These are phyloP conservation scores for Stenchaetothrips biformis DNA, from an alignment of 2,888 invertebrate genomes.

Conservation along the genomic window DNA sequence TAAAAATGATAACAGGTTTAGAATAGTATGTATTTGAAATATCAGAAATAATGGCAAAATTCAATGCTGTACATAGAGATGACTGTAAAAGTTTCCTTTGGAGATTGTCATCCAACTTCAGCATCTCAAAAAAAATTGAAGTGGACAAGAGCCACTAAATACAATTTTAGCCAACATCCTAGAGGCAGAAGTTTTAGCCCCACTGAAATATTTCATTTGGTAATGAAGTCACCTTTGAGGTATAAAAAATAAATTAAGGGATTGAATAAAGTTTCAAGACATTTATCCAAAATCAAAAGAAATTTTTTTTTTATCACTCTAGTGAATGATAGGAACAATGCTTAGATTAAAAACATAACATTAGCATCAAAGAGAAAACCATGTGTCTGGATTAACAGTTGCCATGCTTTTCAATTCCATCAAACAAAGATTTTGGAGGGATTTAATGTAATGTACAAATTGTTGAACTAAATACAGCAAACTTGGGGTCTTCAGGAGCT, in stretches of 20 bases:
- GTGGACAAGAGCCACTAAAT: not conserved
- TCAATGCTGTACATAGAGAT: not conserved
- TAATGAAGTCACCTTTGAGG: conserved; percentile 4
- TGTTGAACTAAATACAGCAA: not conserved
- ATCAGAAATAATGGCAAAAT: not conserved
- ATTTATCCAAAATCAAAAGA: not conserved
- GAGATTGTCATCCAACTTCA: not conserved
- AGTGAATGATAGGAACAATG: not conserved
- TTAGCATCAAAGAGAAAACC: not conserved
- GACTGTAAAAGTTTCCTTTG: not conserved
- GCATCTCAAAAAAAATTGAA: conserved; percentile 2
- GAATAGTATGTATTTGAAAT: not conserved
- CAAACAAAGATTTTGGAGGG: conserved; percentile 15
- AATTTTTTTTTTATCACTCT: not conserved
- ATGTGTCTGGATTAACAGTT: not conserved
- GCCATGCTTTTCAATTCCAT: not conserved
- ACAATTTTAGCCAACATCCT: not conserved
- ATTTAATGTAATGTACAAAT: not conserved
- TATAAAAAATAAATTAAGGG: conserved; percentile 21
- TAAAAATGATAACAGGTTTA: not conserved
- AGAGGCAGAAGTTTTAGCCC: not conserved
- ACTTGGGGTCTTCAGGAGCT: not conserved
- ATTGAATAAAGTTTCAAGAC: not conserved
- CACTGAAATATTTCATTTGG: not conserved
- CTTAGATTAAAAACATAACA: conserved; percentile 5